phyloP scores from a whole-genome alignment of 2,113 vertebrate genomes.

The Ahaetulla prasina region DNA sequence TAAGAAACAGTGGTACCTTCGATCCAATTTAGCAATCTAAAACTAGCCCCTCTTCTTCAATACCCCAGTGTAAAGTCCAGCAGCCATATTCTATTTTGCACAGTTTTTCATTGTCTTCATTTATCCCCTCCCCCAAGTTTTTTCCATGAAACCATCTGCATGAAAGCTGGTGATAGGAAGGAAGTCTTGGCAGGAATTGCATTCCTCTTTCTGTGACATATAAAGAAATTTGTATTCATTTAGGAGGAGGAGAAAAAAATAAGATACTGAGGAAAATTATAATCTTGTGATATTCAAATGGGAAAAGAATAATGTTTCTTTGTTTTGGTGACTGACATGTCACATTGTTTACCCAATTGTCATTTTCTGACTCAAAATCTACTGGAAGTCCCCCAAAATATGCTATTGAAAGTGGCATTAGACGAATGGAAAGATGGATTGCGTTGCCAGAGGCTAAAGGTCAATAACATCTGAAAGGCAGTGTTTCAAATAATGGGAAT shows the following conservation, averaged over 20 bases:
- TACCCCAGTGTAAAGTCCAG: not conserved
- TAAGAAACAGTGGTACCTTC: not conserved
- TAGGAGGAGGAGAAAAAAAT: not conserved
- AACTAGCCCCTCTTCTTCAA: not conserved
- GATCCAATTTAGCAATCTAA: not conserved
- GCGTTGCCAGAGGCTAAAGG: not conserved
- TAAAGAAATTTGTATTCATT: not conserved
- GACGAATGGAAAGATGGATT: not conserved
- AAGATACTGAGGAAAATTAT: not conserved
- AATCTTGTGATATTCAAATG: not conserved
- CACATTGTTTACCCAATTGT: slow-evolving; percentile 9
- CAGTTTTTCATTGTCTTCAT: not conserved
- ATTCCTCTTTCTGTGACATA: not conserved
- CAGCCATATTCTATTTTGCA: not conserved
- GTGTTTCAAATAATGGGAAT: not conserved
- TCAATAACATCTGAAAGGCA: not conserved
- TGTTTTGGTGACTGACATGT: slow-evolving; percentile 1
- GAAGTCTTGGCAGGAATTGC: not conserved
- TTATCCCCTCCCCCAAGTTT: no score
- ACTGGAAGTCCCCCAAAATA: not conserved
- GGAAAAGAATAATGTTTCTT: not conserved
- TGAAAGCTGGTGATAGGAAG: not conserved
- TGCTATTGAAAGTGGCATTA: not conserved
- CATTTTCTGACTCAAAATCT: not conserved
- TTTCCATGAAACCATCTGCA: not conserved